These are phyloP conservation scores for Sipha maydis DNA, from an alignment of 2,888 invertebrate genomes.

Conservation along the genomic window DNA sequence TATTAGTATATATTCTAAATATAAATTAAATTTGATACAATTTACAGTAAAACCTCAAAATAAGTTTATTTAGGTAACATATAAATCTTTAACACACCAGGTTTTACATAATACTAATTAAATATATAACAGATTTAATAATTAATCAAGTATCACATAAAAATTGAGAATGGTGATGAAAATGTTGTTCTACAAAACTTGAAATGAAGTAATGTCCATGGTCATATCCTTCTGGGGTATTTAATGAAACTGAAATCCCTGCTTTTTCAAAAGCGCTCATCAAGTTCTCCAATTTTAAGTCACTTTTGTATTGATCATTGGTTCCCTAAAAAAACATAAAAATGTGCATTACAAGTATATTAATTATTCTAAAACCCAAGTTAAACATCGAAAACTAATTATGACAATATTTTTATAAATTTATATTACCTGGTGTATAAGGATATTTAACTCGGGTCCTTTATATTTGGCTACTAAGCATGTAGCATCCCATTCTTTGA, in stretches of 20 bases:
- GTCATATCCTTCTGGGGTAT: slow-evolving; percentile 87
- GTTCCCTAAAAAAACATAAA: slow-evolving; percentile 74
- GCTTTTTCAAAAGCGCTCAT: slow-evolving; percentile 76
- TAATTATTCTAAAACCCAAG: not conserved
- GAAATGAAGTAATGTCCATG: slow-evolving; percentile 95
- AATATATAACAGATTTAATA: slow-evolving; percentile 18
- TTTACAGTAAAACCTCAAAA: not conserved
- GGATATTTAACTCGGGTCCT: slow-evolving; percentile 83
- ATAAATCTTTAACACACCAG: slow-evolving; percentile 7
- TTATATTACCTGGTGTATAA: slow-evolving; percentile 84
- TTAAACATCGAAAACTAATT: not conserved
- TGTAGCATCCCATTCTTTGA: slow-evolving; percentile 91
- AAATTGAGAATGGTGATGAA: slow-evolving; percentile 85
- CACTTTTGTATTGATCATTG: slow-evolving; percentile 81
- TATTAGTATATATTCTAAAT: not conserved
- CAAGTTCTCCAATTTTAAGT: slow-evolving; percentile 85
- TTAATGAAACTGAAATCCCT: slow-evolving; percentile 77
- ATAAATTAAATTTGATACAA: not conserved
- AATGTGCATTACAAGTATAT: not conserved
- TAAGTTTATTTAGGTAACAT: not conserved
- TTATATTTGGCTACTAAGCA: slow-evolving; percentile 82
- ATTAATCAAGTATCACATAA: slow-evolving; percentile 39
- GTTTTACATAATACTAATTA: slow-evolving; percentile 27
- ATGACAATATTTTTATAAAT: not conserved
- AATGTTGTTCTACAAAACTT: slow-evolving; percentile 91